Conservation (phyloP, 2,888 invertebrate genomes). For the Drosophila eohydei region DNA sequence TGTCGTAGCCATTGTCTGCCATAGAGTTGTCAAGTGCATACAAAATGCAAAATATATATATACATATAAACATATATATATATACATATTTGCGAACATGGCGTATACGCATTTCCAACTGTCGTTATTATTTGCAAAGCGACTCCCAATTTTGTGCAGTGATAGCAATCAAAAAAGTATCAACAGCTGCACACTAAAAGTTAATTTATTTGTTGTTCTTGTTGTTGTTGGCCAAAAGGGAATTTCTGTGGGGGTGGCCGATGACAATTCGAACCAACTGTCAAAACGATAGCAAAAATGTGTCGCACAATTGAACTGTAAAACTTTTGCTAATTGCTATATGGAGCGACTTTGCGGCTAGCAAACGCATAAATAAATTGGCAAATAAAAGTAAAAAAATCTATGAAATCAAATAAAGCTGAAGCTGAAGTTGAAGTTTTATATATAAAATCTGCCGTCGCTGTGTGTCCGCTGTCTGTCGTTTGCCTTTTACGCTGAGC, state of each 20-base stretch:
- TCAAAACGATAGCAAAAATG: constrained; percentile 30
- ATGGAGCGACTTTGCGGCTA: constrained; percentile 22
- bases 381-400: constrained; percentile 1
- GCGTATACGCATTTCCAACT: constrained; percentile 5
- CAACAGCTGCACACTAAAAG: constrained; percentile 59
- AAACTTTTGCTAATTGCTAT: constrained; percentile 61
- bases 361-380: constrained; percentile 18
- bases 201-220: constrained; percentile 46
- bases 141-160: constrained; percentile 31
- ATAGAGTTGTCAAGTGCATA: constrained; percentile 43
- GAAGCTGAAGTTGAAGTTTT: not conserved
- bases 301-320: constrained; percentile 48
- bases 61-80: not conserved
- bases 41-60: constrained; percentile 24
- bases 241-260: constrained; percentile 14
- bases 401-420: constrained; percentile 8
- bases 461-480: constrained; percentile 1
- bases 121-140: constrained; percentile 19
- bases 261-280: constrained; percentile 47
- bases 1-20: constrained; percentile 16
- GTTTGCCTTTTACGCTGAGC: constrained; percentile 12
- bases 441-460: not conserved
- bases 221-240: constrained; percentile 16
- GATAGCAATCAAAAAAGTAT: constrained; percentile 58
- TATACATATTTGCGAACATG: constrained; percentile 1